phyloP scores from a whole-genome alignment of 30 jellyfish, hydroid and myxozoan species.

The Pelagia noctiluca region DNA sequence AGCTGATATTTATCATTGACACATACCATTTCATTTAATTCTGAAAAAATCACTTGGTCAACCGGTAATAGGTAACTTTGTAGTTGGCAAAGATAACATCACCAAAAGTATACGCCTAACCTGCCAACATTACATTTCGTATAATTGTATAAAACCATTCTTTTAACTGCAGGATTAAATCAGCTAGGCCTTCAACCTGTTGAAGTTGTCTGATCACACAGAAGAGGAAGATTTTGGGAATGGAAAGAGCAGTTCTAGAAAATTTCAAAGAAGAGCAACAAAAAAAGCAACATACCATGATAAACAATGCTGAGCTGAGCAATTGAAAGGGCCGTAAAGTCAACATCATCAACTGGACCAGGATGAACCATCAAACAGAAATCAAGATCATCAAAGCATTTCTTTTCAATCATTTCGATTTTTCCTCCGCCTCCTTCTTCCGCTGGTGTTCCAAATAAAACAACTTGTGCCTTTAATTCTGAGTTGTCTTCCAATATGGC shows the following conservation, averaged over 20 bases:
- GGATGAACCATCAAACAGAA: constrained; percentile 99
- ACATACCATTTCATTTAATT: no score
- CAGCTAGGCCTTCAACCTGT: not conserved
- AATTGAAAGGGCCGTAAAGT: constrained; percentile 46
- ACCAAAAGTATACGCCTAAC: not conserved
- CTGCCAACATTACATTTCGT: not conserved
- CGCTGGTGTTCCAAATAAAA: constrained; percentile 98
- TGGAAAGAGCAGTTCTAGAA: not conserved
- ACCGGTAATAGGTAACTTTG: no score
- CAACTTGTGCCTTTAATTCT: constrained; percentile 76
- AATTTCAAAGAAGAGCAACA: not conserved
- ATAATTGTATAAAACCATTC: not conserved
- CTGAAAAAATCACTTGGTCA: no score
- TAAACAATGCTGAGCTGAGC: constrained; percentile 45
- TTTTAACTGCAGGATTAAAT: not conserved
- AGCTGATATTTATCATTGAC: no score
- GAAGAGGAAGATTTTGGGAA: not conserved
- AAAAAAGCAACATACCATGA: constrained; percentile 51
- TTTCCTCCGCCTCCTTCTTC: constrained; percentile 99
- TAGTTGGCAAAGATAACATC: no score
- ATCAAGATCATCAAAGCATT: constrained; percentile 89
- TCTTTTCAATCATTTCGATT: constrained; percentile 73
- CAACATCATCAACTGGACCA: constrained; percentile 68
- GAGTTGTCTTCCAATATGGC: constrained; percentile 66
- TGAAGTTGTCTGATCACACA: not conserved